A percentile compares a stretch with the other conserved stretches of the same genome.
Evolutionary conservation across 1,140 invertebrate species (phyloP).

Genomic region (Choristoneura fumiferana): DNA sequence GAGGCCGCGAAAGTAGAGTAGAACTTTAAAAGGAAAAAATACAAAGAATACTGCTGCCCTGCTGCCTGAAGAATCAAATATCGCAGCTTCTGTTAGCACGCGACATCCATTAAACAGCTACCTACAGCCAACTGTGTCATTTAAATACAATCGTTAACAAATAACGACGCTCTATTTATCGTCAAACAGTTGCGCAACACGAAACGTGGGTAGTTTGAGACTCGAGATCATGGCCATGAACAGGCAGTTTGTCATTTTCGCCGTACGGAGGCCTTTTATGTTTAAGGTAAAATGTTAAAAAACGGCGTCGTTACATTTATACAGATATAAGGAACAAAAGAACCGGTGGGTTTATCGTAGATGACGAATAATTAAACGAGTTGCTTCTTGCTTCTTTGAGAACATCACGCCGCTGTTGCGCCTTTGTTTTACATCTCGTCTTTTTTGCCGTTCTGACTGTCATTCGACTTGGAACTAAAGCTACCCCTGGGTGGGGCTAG

Average conservation of each 20-base stretch:
- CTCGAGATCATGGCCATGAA: not conserved
- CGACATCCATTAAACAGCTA: not conserved
- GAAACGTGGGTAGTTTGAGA: not conserved
- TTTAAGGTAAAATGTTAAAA: not conserved
- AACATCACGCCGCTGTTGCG: too few relatives aligned
- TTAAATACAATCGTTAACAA: conserved; percentile 3
- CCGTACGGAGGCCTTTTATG: not conserved
- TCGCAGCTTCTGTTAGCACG: not conserved
- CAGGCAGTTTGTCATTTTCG: not conserved
- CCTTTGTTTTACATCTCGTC: too few relatives aligned
- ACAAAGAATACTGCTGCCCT: too few relatives aligned
- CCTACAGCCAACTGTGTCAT: conserved; percentile 1
- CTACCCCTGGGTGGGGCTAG: too few relatives aligned
- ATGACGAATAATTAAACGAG: not conserved
- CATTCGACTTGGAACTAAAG: too few relatives aligned
- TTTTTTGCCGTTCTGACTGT: too few relatives aligned
- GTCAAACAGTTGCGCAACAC: not conserved
- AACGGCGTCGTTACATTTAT: conserved; percentile 7
- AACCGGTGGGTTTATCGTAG: conserved; percentile 10
- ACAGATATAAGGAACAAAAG: conserved; percentile 6
- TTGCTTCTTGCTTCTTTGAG: not conserved
- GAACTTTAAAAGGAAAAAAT: too few relatives aligned
- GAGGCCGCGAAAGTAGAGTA: too few relatives aligned
- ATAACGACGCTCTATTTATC: not conserved
- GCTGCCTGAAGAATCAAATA: too few relatives aligned